phyloP scores from a whole-genome alignment of 2,113 vertebrate species.

The Centrocercus urophasianus region DNA sequence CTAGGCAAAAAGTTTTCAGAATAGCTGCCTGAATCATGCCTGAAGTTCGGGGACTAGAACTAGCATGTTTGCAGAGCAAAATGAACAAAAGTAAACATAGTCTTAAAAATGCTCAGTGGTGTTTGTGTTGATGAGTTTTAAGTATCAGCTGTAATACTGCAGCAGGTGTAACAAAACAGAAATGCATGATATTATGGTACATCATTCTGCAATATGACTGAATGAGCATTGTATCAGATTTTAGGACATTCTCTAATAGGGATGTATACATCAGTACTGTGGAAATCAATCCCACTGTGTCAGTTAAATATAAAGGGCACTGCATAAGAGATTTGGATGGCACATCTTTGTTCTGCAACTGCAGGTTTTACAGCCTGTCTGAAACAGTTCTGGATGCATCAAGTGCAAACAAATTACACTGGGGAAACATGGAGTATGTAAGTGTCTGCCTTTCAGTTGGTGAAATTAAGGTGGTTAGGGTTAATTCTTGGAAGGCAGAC shows the following conservation, averaged over 20 bases:
- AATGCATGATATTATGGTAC: background rate
- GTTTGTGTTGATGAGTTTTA: background rate
- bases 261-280: background rate
- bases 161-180: background rate
- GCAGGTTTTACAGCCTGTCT: background rate
- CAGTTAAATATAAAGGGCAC: background rate
- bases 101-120: background rate
- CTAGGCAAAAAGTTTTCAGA: background rate
- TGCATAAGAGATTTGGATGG: background rate
- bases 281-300: rapidly evolving
- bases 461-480: background rate
- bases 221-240: background rate
- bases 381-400: background rate
- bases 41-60: background rate
- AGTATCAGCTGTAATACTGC: background rate
- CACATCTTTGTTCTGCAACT: background rate
- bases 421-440: background rate
- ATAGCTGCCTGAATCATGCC: background rate
- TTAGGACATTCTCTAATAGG: background rate
- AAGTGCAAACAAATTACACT: background rate
- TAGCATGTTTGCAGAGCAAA: background rate
- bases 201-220: background rate
- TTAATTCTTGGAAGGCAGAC: background rate
- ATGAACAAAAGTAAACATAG: background rate
- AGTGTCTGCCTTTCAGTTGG: rapidly evolving